Base-by-base conservation (phyloP, 2,797 vertebrate genomes). In the Pipistrellus pipistrellus region DNA sequence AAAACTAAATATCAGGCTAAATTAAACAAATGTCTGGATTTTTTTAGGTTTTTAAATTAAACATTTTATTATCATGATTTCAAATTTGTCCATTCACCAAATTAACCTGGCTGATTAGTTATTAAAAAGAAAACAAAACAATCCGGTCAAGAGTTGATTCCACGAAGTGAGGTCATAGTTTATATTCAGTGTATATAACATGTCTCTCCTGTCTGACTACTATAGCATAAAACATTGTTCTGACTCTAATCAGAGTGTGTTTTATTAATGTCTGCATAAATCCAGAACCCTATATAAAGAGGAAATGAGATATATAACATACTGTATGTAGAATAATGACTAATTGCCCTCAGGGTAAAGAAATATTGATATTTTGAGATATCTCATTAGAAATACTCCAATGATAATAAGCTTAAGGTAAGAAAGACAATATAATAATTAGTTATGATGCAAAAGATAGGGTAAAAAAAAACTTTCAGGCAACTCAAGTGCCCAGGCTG, bases 1-100 rank as follows among this genome's bases (percentile, higher is more conserved):
- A 71, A 85, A 75, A 69, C 78, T 41, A 94, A 88, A 53, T 14
- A 92, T 77, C 44, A 86, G 3, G 57, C 20, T 83, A 88, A 82
- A 32, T 90, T 44, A 88, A 78, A 87, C 30, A 27, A 9, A 66
- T 76, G 15, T 82, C 41, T 92, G 17, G 0, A 82, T 66, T 85
- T 88, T 88, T 35, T 86, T 59, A 72, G 44, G 9, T 12, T 78
- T 85, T 27, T 5, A 53, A 85, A 44, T 51, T 0, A 88, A 62
- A 11, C 46, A 69, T 72, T 89, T 77, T 85, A 27, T 89, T 83
- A 41, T 51, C 1, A 48, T 64, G 55, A 12, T 82, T 85, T 91
- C 85, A 59, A 82, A 72, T 86, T 88, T 86, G 14, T 3, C 20
- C 11, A 27, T 77, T 78, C 88, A 25, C 55, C 64, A 59, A 85